Evolutionary conservation across 2,113 vertebrate genomes (phyloP).

Genomic region (Heloderma charlesbogerti): DNA sequence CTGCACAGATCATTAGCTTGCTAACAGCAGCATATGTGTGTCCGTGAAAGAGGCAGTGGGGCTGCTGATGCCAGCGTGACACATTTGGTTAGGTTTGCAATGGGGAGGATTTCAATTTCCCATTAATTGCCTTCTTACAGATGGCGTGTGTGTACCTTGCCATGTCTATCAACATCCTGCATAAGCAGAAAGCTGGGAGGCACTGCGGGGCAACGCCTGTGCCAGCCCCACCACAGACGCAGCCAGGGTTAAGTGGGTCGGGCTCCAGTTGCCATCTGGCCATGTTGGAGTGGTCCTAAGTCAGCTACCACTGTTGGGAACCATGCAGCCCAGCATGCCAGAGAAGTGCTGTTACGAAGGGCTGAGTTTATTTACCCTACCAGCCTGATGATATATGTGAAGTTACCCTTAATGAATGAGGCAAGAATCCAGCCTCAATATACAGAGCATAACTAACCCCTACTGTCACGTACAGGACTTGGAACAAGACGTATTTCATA

Average conservation of each 20-base stretch:
- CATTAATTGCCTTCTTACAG: conserved; percentile 11
- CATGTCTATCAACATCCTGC: neutral
- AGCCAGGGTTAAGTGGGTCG: conserved; percentile 1
- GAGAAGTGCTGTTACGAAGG: neutral
- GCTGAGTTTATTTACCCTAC: neutral
- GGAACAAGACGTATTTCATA: neutral
- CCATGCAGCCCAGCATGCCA: neutral
- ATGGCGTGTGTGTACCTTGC: neutral
- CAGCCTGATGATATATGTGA: neutral
- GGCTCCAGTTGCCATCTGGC: neutral
- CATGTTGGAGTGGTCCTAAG: neutral
- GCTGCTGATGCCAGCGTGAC: neutral
- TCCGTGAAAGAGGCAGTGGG: neutral
- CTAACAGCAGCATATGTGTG: conserved; percentile 16
- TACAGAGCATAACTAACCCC: neutral
- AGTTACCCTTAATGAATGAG: neutral
- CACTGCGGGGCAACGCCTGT: too few species aligned
- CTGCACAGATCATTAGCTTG: conserved; percentile 24
- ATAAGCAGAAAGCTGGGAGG: neutral
- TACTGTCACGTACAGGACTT: neutral
- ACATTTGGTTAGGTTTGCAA: conserved; percentile 8
- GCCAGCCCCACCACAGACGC: neutral
- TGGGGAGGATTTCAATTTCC: conserved; percentile 18
- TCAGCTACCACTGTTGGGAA: neutral
- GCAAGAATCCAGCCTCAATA: neutral